Base-by-base conservation (phyloP, 53 echinoderm and acorn worm species). In the Holothuria scabra region DNA sequence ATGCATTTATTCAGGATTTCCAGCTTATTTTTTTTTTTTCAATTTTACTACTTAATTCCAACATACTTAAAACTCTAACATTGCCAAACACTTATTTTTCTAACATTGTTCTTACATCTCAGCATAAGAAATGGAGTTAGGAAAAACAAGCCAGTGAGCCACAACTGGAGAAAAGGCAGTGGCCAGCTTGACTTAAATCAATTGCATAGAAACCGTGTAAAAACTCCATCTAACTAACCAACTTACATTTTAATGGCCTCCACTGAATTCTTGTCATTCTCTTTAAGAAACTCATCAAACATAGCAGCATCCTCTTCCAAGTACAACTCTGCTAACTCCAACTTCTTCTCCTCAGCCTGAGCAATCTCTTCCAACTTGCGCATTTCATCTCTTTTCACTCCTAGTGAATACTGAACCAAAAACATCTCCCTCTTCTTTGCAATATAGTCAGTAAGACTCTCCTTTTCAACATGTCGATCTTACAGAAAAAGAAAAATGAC, bases 211-310 rank as follows among this genome's bases (percentile, higher is more conserved):
- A n/a, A n/a, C n/a, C n/a, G n/a, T n/a, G n/a, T n/a, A n/a, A n/a
- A n/a, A n/a, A n/a, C n/a, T n/a, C n/a, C n/a, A n/a, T n/a, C n/a
- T n/a, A n/a, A n/a, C n/a, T n/a, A n/a, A n/a, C n/a, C n/a, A n/a
- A n/a, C 92, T 74, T 59, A 99, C 97, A 94, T 83, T 88, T 99
- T 99, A 84, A 97, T 99, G 46, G 99, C 99, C 70, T 99, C 99
- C 65, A 99, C 99, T 21, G 99, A 99, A 71, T 99, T 99, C 91
- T 99, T 99, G 66, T 99, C 99, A 65, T 99, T 99, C 81, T 99
- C 99, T 66, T 99, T 99, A 31, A 99, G 92, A 82, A 99, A 97
- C 56, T 99, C 99, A 68, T 99, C 99, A 99, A 99, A 99, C 99
- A 99, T 99, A 71, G 99, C 99, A 1, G 99, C 99, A 87, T 94